Percentiles rank a stretch among this genome's conserved stretches.
Evolutionary conservation across 2,113 vertebrate species (phyloP).

Genomic region (human (Homo sapiens)): DNA sequence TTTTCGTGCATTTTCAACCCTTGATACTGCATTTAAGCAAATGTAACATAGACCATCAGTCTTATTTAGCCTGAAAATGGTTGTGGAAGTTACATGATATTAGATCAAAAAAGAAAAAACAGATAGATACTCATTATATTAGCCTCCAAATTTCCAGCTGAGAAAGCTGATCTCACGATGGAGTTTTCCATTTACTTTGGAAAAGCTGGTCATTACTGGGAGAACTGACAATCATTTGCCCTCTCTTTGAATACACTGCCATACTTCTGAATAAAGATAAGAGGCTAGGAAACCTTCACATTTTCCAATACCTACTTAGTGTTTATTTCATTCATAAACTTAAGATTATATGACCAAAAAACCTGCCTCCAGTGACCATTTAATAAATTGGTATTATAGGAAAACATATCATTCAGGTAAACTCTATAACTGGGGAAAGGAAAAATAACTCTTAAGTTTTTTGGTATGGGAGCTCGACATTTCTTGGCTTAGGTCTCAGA

Average conservation of each 20-base stretch:
- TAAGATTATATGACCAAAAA: not conserved
- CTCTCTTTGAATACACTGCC: not conserved
- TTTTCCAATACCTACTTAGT: not conserved
- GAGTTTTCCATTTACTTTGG: not conserved
- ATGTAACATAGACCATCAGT: not conserved
- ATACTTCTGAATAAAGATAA: conserved; percentile 11
- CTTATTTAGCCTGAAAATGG: conserved; percentile 28
- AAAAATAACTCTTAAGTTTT: not conserved
- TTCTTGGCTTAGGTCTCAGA: not conserved
- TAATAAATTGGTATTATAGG: not conserved
- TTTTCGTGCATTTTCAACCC: not conserved
- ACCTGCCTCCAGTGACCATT: conserved; percentile 13
- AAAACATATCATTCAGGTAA: not conserved
- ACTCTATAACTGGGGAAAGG: not conserved
- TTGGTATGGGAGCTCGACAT: not conserved
- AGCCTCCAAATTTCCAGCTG: conserved; percentile 25
- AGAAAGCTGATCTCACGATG: not conserved
- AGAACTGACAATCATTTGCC: not conserved
- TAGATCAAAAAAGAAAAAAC: not conserved
- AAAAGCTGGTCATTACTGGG: not conserved
- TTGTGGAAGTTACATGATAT: not conserved
- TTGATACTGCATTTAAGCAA: conserved; percentile 30
- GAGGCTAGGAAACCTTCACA: not conserved
- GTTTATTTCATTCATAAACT: conserved; percentile 23
- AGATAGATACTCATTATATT: not conserved